Evolutionary conservation across 2,113 vertebrate species (phyloP).

Genomic region (Carollia perspicillata): DNA sequence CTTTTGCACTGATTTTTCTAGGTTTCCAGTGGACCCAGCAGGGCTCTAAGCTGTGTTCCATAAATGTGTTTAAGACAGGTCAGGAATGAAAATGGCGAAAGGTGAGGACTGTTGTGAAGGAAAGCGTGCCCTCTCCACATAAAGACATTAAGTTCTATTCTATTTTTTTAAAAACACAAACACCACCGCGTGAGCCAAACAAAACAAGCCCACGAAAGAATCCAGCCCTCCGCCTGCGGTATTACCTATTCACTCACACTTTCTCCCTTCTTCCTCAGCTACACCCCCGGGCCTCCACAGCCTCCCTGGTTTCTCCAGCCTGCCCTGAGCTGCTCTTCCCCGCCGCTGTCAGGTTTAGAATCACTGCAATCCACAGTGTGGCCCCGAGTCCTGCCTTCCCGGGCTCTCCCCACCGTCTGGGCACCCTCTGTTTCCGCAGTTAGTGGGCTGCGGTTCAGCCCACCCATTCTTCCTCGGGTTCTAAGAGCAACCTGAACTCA

Average conservation of each 20-base stretch:
- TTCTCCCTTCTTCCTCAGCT: not conserved
- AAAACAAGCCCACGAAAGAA: slow-evolving; percentile 2
- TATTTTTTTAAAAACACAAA: not conserved
- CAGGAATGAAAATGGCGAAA: not conserved
- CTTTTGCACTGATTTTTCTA: not conserved
- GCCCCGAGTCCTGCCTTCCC: not conserved
- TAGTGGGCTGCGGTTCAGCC: not conserved
- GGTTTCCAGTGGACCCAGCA: not conserved
- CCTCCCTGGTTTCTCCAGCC: not conserved
- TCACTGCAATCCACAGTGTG: not conserved
- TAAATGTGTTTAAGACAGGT: not conserved
- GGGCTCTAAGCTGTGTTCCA: not conserved
- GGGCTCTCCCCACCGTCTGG: not conserved
- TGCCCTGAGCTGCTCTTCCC: not conserved
- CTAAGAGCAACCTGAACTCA: not conserved
- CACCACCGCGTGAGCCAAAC: not conserved
- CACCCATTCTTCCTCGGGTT: not conserved
- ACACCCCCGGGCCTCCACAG: not conserved
- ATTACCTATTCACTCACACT: not conserved
- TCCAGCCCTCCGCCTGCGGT: not conserved
- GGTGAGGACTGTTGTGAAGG: not conserved
- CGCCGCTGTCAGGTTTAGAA: not conserved
- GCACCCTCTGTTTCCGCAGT: not conserved
- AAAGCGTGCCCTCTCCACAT: not conserved
- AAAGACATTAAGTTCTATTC: slow-evolving; percentile 38